Evolutionary conservation across 2,888 invertebrate species (phyloP).

Genomic region (Axea sp.): DNA sequence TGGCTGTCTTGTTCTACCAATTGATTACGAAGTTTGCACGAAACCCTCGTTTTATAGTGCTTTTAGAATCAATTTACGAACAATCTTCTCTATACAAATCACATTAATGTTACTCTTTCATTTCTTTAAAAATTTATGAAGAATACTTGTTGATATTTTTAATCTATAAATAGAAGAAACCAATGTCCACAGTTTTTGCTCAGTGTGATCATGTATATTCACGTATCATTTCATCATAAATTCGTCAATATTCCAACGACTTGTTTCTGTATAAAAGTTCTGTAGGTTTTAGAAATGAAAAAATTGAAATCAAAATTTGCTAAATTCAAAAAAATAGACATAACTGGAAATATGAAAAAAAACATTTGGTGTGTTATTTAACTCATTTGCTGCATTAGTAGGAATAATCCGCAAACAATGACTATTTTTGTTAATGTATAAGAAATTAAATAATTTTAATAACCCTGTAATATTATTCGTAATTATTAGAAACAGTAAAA

Average conservation of each 20-base stretch:
- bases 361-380: no score
- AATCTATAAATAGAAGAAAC: slow-evolving; percentile 27
- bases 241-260: slow-evolving; percentile 15
- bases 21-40: slow-evolving; percentile 56
- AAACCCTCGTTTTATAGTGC: slow-evolving; percentile 52
- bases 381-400: no score
- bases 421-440: no score
- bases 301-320: no score
- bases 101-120: slow-evolving; percentile 50
- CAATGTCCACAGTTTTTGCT: slow-evolving; percentile 33
- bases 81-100: slow-evolving; percentile 49
- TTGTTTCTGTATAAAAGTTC: slow-evolving; percentile 1
- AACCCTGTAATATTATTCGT: no score
- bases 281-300: no score
- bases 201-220: slow-evolving; percentile 30
- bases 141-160: slow-evolving; percentile 26
- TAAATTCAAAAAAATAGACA: no score
- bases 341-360: no score
- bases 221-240: slow-evolving; percentile 31
- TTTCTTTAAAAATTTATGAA: slow-evolving; percentile 30
- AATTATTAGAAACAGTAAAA: no score
- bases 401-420: no score
- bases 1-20: slow-evolving; percentile 44
- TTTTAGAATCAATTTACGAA: slow-evolving; percentile 54
- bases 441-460: no score